These are phyloP conservation scores for Philaethria dido DNA, from an alignment of 2,888 invertebrate genomes.

Conservation along the genomic window DNA sequence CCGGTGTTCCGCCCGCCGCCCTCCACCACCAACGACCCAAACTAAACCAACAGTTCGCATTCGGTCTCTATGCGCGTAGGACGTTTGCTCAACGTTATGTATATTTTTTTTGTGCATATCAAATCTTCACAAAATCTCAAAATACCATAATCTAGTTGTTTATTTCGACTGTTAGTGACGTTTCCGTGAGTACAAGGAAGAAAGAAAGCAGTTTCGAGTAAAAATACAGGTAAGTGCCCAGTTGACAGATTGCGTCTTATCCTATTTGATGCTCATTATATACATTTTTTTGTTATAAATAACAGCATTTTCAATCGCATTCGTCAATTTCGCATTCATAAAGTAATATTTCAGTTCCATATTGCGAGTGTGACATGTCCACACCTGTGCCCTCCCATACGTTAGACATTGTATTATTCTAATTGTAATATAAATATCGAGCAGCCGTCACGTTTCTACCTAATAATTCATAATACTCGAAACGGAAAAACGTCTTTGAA, in stretches of 20 bases:
- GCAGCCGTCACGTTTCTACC: conserved; percentile 14
- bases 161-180: conserved; percentile 69
- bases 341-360: conserved; percentile 52
- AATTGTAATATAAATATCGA: conserved; percentile 47
- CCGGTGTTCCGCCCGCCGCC: conserved; percentile 72
- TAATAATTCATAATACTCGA: neutral
- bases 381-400: conserved; percentile 59
- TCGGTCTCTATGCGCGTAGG: conserved; percentile 80
- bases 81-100: conserved; percentile 79
- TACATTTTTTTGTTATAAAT: conserved; percentile 56
- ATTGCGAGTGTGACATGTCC: conserved; percentile 53
- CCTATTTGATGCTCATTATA: conserved; percentile 66
- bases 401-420: conserved; percentile 48
- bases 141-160: conserved; percentile 76
- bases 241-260: conserved; percentile 82
- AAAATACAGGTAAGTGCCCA: conserved; percentile 78
- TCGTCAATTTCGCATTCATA: conserved; percentile 44
- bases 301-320: conserved; percentile 57
- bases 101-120: conserved; percentile 80
- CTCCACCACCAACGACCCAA: conserved; percentile 62
- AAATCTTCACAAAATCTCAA: conserved; percentile 79
- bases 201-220: conserved; percentile 68
- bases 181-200: conserved; percentile 74
- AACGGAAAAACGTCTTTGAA: conserved; percentile 46
- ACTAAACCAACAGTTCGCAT: conserved; percentile 83